Evolutionary conservation across 2,888 invertebrate species (phyloP), one percentile per base, ranked within the genome.

Genomic region (Monopis laevigella): DNA sequence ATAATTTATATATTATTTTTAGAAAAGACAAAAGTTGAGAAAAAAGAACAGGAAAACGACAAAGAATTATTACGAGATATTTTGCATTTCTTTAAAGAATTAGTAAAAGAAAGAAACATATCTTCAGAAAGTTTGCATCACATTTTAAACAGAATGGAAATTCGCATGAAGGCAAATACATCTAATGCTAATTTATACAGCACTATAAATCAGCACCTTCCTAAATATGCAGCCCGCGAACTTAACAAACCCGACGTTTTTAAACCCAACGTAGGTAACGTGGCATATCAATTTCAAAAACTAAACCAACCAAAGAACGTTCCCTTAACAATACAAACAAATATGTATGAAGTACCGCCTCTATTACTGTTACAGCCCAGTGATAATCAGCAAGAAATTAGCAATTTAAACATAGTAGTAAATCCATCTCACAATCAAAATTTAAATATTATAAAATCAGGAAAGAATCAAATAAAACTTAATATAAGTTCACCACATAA

Each of bases 321-420:
- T 17, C 36, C 36, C 7, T n/a, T 17, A 11, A 36, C 13, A 21
- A 21, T 36, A 21, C 36, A 36, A 21, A 36, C 36, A n/a, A 21
- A 36, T 36, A 12, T 17, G 21, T 11, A 21, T 18, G 36, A 36
- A 36, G 21, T 36, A 16, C 36, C 36, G n/a, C 36, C 36, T 12
- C 21, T 21, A n/a, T 36, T 21, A n/a, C n/a, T n/a, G n/a, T n/a
- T n/a, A 6, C 5, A 16, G 12, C 10, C 18, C 2, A 13, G 21
- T 12, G n/a, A 11, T 6, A 36, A 32, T 14, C 32, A 12, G 16
- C 21, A 21, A 36, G 12, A 2, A 6, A 36, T 36, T 2, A 36
- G 11, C n/a, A 36, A 24, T 24, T 24, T 24, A n/a, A n/a, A 32
- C 17, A 32, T 32, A 32, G 10, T 32, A 7, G 32, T 32, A 32